Base-by-base conservation (phyloP, 2,888 invertebrate genomes). In the Rhabditoides inermis region DNA sequence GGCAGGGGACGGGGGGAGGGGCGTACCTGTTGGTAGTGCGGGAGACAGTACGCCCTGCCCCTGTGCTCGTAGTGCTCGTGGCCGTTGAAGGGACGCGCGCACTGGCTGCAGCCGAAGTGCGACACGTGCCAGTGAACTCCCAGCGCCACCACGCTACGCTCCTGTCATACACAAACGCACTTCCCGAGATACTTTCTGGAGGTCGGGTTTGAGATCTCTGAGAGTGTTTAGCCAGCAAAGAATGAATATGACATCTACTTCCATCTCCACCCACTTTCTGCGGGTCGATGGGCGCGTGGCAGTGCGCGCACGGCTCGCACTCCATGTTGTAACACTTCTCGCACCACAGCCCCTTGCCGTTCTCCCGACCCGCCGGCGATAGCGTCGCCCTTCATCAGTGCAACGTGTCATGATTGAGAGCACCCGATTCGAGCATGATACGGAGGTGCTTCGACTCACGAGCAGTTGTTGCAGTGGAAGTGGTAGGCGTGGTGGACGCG, bases 71-170 rank as follows among this genome's bases (percentile, higher is more conserved):
- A 92, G 83, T 91, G 92, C 32, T 91, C 91, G 60, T 91, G 90
- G 70, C 92, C 92, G 37, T 55, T 36, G 77, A 94, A 92, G 77
- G 89, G 88, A 77, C 88, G 88, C 36, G 90, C 90, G 78, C 94
- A 94, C 76, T 90, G 88, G 59, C 89, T 88, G 81, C 94, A 94
- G 83, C 91, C 90, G 83, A 94, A 94, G 81, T 92, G 92, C 79
- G 94, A 44, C 23, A 61, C 28, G 51, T 65, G 65, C 50, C 56
- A 65, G 35, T 65, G 62, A 20, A 49, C 57, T 20, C 55, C 55
- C 37, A 59, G 37, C n/a, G 54, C 56, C 37, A 51, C 51, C 15
- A 65, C 44, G 18, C 55, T 54, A n/a, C 61, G 37, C 45, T 65
- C 62, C 6, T 45, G n/a, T n/a, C n/a, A n/a, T n/a, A n/a, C n/a